Evolutionary conservation across 2,888 invertebrate genomes (phyloP).

Genomic region (Nemotelus nigrinus): DNA sequence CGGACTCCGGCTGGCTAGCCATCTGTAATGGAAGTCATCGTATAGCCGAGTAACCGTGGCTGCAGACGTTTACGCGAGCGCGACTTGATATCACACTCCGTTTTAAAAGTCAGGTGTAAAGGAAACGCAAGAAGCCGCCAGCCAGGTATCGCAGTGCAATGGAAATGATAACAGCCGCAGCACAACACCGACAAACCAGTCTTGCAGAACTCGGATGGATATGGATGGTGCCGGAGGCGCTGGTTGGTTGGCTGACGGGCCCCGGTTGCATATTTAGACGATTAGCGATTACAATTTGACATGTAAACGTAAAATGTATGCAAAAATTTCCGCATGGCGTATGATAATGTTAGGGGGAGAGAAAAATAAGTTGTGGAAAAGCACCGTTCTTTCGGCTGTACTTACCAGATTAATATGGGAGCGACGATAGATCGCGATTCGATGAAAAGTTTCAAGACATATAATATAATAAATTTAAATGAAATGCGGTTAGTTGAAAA

Average conservation of each 20-base stretch:
- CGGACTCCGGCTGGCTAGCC: too few species aligned
- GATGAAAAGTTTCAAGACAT: too few species aligned
- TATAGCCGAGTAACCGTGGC: not conserved
- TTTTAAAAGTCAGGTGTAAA: conserved; percentile 38
- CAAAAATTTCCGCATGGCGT: too few species aligned
- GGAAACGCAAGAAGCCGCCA: conserved; percentile 5
- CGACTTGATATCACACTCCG: conserved; percentile 14
- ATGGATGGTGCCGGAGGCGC: not conserved
- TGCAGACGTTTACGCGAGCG: not conserved
- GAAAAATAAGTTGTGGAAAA: too few species aligned
- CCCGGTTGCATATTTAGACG: conserved; percentile 29
- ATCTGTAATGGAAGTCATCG: too few species aligned
- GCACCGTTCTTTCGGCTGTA: too few species aligned
- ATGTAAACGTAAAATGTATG: conserved; percentile 1
- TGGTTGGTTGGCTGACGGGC: conserved; percentile 23
- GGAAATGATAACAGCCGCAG: not conserved
- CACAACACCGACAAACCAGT: not conserved
- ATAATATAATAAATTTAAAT: too few species aligned
- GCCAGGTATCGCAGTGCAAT: conserved; percentile 1
- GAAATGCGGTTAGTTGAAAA: too few species aligned
- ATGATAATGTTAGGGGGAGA: too few species aligned
- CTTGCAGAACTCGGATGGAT: not conserved
- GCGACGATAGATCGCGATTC: too few species aligned
- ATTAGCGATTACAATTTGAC: conserved; percentile 34
- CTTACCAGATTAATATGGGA: too few species aligned